Base-by-base conservation (phyloP, 2,113 vertebrate genomes). In the Pseudonaja textilis region DNA sequence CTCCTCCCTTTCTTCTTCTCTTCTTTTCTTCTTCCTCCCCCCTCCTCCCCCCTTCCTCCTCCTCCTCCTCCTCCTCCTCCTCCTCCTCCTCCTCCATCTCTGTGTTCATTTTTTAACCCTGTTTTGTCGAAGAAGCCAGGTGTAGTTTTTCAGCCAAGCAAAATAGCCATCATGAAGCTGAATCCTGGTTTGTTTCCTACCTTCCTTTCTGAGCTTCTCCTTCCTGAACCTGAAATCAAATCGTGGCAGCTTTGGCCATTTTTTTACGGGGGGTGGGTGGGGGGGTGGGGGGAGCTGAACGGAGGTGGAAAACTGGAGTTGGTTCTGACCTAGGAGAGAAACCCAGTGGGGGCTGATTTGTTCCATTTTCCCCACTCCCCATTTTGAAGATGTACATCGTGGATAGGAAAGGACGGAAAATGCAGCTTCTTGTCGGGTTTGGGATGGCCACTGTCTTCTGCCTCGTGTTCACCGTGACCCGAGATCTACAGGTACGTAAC, bases 281-380 rank as follows among this genome's bases (percentile, higher is more conserved):
- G 57, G 20, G 1, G 20, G 5, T 7, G 47, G 18, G 56, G 47
- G 18, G 56, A 23, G 12, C 29, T n/a, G 26, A 69, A 69, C 8
- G 74, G 69, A 81, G 69, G 6, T 81, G 34, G 69, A 39, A 81
- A 81, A 39, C 9, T 50, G 47, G 47, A 50, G 8, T 50, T 50
- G 47, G 6, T 81, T 22, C 74, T 8, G 74, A 8, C 18, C 34
- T 34, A 39, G 5, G 69, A 81, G 69, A 20, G n/a, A 34, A 81
- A 20, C 69, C 69, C 16, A 39, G n/a, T 20, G 16, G n/a, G 34
- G 39, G 74, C 34, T 6, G 34, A 22, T 81, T 9, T 22, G 9
- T 81, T 18, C 29, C 29, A 6, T 69, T n/a, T 0, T 0, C 8
- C 2, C 18, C 12, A n/a, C 0, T 12, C 11, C 12, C 29, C 34